A percentile compares a stretch with the other conserved stretches of the same genome.
Evolutionary conservation across 2,797 vertebrate species (phyloP).

Genomic region (Darevskia nairensis): DNA sequence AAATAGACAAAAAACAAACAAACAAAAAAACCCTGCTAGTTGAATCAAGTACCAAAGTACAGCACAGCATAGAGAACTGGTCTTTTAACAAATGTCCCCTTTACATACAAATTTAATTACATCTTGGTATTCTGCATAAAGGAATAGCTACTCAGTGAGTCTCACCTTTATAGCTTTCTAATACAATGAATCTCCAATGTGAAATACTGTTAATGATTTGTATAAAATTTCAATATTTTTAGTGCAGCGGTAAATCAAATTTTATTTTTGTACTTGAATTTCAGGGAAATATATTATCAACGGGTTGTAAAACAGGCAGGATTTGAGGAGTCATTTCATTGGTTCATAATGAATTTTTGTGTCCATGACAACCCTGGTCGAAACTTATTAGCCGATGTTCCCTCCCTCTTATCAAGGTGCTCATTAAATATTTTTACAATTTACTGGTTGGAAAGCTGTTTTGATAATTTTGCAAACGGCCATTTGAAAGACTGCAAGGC

Average conservation of each 20-base stretch:
- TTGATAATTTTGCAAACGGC: not conserved
- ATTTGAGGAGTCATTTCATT: slow-evolving; percentile 61
- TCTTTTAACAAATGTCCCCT: slow-evolving; percentile 45
- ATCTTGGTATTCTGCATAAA: slow-evolving; percentile 39
- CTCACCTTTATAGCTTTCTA: slow-evolving; percentile 62
- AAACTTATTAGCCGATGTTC: slow-evolving; percentile 52
- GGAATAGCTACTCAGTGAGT: slow-evolving; percentile 42
- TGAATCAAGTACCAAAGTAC: slow-evolving; percentile 42
- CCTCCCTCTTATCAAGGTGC: slow-evolving; percentile 47
- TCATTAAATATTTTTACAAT: slow-evolving; percentile 35
- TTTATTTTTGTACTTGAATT: slow-evolving; percentile 60
- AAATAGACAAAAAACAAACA: not conserved
- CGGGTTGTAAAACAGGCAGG: slow-evolving; percentile 63
- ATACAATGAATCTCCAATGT: slow-evolving; percentile 54
- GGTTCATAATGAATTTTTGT: slow-evolving; percentile 54
- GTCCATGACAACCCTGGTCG: slow-evolving; percentile 55
- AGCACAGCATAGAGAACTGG: not conserved
- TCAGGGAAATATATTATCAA: slow-evolving; percentile 61
- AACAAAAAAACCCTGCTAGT: not conserved
- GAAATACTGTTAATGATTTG: slow-evolving; percentile 56
- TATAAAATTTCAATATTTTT: slow-evolving; percentile 60
- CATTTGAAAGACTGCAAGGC: not conserved
- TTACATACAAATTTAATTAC: slow-evolving; percentile 59
- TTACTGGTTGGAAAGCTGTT: not conserved
- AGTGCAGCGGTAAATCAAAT: slow-evolving; percentile 65